Evolutionary conservation across 1,140 invertebrate species (phyloP).

Genomic region (Magallana ariakensis): DNA sequence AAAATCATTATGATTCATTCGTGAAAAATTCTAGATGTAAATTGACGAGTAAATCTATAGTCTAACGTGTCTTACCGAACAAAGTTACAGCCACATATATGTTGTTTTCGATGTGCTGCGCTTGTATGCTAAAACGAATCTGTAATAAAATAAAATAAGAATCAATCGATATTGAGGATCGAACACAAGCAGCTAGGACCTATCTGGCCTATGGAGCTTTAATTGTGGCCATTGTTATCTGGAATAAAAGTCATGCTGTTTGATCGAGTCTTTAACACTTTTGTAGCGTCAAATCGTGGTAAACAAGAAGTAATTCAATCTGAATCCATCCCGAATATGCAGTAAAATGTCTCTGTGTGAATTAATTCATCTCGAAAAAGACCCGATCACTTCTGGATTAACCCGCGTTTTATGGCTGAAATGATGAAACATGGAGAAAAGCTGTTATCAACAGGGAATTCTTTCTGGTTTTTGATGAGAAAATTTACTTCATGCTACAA

Average conservation of each 20-base stretch:
- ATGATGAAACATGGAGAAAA: slow-evolving; percentile 21
- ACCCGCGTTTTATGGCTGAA: not conserved
- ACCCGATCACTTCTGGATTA: not conserved
- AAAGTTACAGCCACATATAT: too few species aligned
- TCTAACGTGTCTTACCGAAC: too few species aligned
- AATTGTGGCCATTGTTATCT: slow-evolving; percentile 6
- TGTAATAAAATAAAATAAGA: not conserved
- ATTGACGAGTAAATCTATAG: not conserved
- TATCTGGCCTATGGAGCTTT: not conserved
- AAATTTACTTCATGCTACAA: not conserved
- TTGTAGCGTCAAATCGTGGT: not conserved
- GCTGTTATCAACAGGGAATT: not conserved
- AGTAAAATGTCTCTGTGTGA: slow-evolving; percentile 17
- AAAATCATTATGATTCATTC: not conserved
- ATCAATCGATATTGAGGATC: slow-evolving; percentile 8
- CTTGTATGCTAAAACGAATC: too few species aligned
- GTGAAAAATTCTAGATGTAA: not conserved
- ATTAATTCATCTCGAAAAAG: not conserved
- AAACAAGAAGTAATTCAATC: slow-evolving; percentile 34
- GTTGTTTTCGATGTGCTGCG: too few species aligned
- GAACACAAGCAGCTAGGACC: not conserved
- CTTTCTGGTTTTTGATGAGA: not conserved
- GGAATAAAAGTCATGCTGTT: not conserved
- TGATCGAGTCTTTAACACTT: not conserved
- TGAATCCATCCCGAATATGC: not conserved